These are phyloP conservation scores for Thamnaconus septentrionalis DNA, from an alignment of 2,113 vertebrate genomes.

Conservation along the genomic window DNA sequence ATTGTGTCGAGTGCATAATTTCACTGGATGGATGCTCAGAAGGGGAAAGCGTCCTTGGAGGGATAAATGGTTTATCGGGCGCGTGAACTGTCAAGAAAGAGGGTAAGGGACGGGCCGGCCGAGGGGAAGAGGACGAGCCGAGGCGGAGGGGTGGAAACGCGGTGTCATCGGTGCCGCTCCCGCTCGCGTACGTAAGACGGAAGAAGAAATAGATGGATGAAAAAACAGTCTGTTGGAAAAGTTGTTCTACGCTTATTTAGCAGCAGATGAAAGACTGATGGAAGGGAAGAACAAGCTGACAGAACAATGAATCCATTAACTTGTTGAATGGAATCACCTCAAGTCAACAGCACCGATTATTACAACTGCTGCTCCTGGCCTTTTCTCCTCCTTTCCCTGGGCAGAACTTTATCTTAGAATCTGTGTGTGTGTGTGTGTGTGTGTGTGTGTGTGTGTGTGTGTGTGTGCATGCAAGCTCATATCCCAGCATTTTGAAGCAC, in stretches of 20 bases:
- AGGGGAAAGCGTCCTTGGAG: conserved; percentile 69
- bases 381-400: no score
- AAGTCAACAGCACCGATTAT: no score
- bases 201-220: conserved; percentile 25
- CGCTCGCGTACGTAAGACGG: conserved; percentile 4
- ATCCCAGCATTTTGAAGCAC: no score
- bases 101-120: conserved; percentile 5
- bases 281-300: background rate
- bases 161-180: conserved; percentile 36
- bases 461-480: no score
- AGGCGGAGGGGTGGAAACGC: conserved; percentile 14
- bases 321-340: conserved; percentile 9
- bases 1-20: conserved; percentile 67
- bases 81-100: conserved; percentile 44
- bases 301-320: background rate
- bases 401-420: no score
- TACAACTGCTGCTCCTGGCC: no score
- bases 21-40: conserved; percentile 59
- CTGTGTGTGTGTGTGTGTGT: no score
- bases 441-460: no score
- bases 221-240: conserved; percentile 3
- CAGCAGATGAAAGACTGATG: background rate
- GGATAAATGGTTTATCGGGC: conserved; percentile 67
- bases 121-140: conserved; percentile 10
- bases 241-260: background rate